Percentiles rank a stretch among this genome's conserved stretches.
These are phyloP conservation scores for Molossus molossus DNA, from an alignment of 2,797 vertebrate genomes.

Conservation along the genomic window DNA sequence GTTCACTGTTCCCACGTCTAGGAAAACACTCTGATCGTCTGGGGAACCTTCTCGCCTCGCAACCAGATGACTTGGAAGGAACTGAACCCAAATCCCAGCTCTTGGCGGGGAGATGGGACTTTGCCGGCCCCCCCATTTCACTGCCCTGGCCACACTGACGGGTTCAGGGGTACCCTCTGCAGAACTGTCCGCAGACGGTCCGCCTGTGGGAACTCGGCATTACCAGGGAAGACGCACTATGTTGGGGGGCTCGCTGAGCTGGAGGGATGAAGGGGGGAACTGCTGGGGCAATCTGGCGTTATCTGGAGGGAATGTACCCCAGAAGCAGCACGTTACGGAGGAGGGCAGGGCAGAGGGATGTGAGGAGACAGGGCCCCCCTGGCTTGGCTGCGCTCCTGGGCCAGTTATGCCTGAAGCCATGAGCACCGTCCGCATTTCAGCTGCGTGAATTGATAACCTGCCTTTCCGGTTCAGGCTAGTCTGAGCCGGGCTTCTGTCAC, in stretches of 20 bases:
- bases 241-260: not conserved
- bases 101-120: accelerated
- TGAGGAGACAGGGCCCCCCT: not conserved
- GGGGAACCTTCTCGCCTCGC: not conserved
- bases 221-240: not conserved
- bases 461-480: not conserved
- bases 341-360: not conserved
- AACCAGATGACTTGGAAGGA: not conserved
- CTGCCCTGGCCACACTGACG: not conserved
- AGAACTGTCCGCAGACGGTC: too few relatives aligned
- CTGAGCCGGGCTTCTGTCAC: not conserved
- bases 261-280: not conserved
- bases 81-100: not conserved
- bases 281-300: not conserved
- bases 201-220: not conserved
- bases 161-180: not conserved
- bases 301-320: not conserved
- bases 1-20: not conserved
- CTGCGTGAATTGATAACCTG: not conserved
- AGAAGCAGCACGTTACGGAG: not conserved
- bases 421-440: not conserved
- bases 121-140: not conserved
- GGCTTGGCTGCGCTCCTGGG: not conserved
- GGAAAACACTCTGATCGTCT: not conserved
- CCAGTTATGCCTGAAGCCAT: not conserved